Percentiles rank a stretch among this genome's conserved stretches.
phyloP scores from a whole-genome alignment of 2,888 invertebrate species.

The Diadegma fenestrale region DNA sequence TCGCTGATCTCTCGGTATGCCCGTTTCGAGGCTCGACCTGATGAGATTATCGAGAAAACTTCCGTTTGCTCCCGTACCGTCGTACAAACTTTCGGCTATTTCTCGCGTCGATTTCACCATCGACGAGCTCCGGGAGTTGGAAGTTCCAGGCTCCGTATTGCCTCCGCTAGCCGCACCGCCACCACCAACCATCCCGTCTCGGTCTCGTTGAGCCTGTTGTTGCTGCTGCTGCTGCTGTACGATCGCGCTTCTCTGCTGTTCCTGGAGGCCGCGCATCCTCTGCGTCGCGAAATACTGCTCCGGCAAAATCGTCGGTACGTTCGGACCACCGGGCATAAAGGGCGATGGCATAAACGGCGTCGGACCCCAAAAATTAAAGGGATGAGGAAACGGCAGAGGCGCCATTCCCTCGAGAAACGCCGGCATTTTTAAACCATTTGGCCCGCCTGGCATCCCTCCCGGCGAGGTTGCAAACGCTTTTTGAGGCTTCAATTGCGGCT shows the following conservation, averaged over 20 bases:
- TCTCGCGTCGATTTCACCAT: constrained; percentile 87
- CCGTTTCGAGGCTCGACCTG: constrained; percentile 91
- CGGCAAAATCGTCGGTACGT: constrained; percentile 85
- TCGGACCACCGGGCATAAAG: constrained; percentile 85
- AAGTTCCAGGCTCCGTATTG: constrained; percentile 78
- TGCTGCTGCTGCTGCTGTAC: constrained; percentile 71
- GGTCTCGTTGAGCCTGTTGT: constrained; percentile 75
- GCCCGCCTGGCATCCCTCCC: constrained; percentile 81
- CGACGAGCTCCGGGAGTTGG: constrained; percentile 82
- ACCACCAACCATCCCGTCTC: constrained; percentile 72
- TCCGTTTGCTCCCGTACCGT: constrained; percentile 90
- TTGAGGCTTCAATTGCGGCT: constrained; percentile 85
- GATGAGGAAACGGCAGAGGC: constrained; percentile 88
- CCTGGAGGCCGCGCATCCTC: constrained; percentile 92
- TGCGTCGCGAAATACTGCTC: constrained; percentile 92
- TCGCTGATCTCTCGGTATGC: constrained; percentile 85
- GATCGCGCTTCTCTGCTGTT: constrained; percentile 86
- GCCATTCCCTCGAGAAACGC: constrained; percentile 88
- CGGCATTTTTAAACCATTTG: constrained; percentile 91
- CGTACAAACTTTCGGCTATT: constrained; percentile 88
- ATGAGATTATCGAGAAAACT: constrained; percentile 94
- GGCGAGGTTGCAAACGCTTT: constrained; percentile 83
- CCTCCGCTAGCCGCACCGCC: background rate
- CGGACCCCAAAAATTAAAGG: constrained; percentile 93
- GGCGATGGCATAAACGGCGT: constrained; percentile 87